Evolutionary conservation across 2,797 vertebrate genomes (phyloP), one percentile per base, ranked within the genome.

Genomic region (Falco biarmicus): DNA sequence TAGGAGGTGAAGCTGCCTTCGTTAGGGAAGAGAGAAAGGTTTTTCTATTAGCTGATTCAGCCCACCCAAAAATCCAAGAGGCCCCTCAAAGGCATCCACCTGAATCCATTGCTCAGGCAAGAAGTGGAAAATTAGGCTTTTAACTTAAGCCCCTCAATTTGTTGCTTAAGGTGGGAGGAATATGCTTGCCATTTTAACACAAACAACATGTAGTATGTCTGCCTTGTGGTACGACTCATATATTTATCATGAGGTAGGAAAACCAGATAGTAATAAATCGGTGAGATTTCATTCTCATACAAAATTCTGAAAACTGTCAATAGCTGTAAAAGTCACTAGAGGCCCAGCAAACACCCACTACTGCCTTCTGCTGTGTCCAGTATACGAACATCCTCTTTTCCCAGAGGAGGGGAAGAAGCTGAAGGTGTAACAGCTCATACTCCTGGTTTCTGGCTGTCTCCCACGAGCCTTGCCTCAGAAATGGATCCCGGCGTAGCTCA

Each of bases 401-500:
- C 59, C 77, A 83, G 71, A 70, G 43, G 2, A 76, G 31, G 15
- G 29, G 53, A 59, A 77, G 71, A 26, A 51, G 28, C 71, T 64
- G 79, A 90, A 41, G 17, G 45, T 12, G 0, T 48, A 45, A 45
- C 19, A 56, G 68, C 56, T 63, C 4, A 5, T n/a, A 28, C 10
- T 60, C 16, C 68, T 22, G 29, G 2, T 32, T 64, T 84, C 66
- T 77, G 68, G 28, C 68, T 85, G 89, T 91, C 39, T 74, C 21
- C 34, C 5, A 2, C 85, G 65, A 51, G 14, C 32, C 9, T 65
- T 28, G 10, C 59, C 69, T 26, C 43, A 47, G 76, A 59, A 93
- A 5, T 13, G 29, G 29, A 31, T 39, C 29, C 4, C 18, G 39
- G 64, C 0, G 0, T 10, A 6, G 75, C 48, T 87, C 43, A 39